phyloP scores from a whole-genome alignment of 2,797 vertebrate genomes.

The Falco berigora region DNA sequence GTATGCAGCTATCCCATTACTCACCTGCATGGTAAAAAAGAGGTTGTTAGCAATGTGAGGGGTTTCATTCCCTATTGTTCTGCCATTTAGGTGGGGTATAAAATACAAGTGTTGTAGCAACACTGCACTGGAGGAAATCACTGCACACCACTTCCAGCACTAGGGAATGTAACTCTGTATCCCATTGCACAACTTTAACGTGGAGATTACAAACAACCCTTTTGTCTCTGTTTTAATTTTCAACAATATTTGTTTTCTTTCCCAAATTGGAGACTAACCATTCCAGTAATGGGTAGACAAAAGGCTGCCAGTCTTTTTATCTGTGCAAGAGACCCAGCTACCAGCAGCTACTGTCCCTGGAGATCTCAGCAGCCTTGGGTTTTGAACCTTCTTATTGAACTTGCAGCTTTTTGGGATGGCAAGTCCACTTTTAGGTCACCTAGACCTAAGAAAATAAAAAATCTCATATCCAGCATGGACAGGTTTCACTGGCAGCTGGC shows the following conservation, averaged over 20 bases:
- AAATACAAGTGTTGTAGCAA: not conserved
- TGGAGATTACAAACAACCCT: not conserved
- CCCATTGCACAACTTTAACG: not conserved
- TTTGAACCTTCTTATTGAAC: not conserved
- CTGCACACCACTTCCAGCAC: not conserved
- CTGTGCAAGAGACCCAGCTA: not conserved
- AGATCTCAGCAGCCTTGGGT: not conserved
- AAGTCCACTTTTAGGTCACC: not conserved
- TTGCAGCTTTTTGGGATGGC: not conserved
- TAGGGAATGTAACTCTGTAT: not conserved
- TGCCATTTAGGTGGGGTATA: not conserved
- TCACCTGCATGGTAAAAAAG: not conserved
- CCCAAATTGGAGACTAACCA: not conserved
- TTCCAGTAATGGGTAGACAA: not conserved
- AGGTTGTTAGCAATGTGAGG: not conserved
- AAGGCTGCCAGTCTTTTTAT: not conserved
- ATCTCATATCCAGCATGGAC: not conserved
- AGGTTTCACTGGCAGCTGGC: not conserved
- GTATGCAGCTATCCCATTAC: not conserved
- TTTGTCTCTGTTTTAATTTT: not conserved
- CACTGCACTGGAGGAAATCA: not conserved
- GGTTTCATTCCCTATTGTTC: not conserved
- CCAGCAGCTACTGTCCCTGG: not conserved
- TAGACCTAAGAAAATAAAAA: not conserved
- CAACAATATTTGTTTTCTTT: not conserved